A percentile compares a stretch with the other conserved stretches of the same genome.
phyloP scores from a whole-genome alignment of 2,888 invertebrate species.

The Zele albiditarsus region DNA sequence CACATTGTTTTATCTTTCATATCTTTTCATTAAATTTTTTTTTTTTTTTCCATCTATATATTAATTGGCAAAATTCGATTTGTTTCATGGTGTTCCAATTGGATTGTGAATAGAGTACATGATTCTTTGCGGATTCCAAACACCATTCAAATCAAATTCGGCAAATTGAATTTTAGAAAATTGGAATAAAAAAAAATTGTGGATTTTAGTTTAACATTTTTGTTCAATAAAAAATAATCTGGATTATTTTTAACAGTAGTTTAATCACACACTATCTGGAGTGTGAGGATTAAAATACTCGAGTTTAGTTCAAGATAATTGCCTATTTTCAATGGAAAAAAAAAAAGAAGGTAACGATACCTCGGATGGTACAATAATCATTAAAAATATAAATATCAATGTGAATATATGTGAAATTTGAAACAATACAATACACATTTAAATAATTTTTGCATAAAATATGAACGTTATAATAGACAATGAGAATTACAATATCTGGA shows the following conservation, averaged over 20 bases:
- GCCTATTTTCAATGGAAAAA: not conserved
- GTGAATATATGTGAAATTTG: not conserved
- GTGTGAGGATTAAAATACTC: not conserved
- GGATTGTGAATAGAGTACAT: too few relatives aligned
- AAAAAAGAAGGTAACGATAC: not conserved
- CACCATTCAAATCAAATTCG: too few relatives aligned
- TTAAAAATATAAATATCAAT: not conserved
- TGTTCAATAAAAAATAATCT: not conserved
- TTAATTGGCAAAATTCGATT: too few relatives aligned
- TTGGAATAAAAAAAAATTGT: too few relatives aligned
- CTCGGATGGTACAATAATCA: not conserved
- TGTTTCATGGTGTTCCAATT: too few relatives aligned
- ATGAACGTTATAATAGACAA: not conserved
- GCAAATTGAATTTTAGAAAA: too few relatives aligned
- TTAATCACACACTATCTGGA: not conserved
- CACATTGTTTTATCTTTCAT: too few relatives aligned
- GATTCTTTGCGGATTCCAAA: too few relatives aligned
- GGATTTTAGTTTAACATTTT: too few relatives aligned
- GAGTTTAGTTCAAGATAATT: not conserved
- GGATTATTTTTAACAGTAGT: not conserved
- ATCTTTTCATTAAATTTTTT: too few relatives aligned
- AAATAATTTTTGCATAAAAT: not conserved
- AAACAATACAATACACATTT: not conserved
- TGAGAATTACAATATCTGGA: not conserved
- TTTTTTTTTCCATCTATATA: too few relatives aligned